Evolutionary conservation across 2,797 vertebrate species (phyloP).

Genomic region (Schizothorax lantsangensis): DNA sequence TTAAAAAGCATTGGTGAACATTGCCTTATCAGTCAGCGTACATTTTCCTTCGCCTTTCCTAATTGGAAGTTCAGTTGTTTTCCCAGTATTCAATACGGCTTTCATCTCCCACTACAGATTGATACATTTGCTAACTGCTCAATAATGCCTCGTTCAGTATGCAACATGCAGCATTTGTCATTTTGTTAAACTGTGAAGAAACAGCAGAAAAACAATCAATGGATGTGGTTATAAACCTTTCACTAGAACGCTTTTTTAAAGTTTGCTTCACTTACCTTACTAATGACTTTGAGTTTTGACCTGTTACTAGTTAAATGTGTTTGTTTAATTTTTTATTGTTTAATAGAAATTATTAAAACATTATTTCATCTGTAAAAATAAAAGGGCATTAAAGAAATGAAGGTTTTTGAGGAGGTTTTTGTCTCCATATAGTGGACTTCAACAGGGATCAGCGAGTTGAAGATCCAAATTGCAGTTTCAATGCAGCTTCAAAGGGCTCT

Average conservation of each 20-base stretch:
- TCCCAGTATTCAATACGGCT: neutral
- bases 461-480: neutral
- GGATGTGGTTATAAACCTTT: slow-evolving; percentile 16
- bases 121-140: slow-evolving; percentile 15
- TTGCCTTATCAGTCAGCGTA: slow-evolving; percentile 15
- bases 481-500: neutral
- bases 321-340: neutral
- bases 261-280: neutral
- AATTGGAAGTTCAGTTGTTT: slow-evolving; percentile 41
- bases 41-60: neutral
- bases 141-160: slow-evolving; percentile 20
- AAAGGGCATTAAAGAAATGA: neutral
- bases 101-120: slow-evolving; percentile 26
- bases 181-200: slow-evolving; percentile 39
- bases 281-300: slow-evolving; percentile 5
- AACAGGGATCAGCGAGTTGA: neutral
- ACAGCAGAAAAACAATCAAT: slow-evolving; percentile 19
- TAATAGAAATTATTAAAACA: neutral
- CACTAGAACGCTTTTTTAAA: neutral
- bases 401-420: neutral
- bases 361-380: neutral
- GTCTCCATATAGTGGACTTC: neutral
- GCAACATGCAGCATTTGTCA: slow-evolving; percentile 43
- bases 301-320: neutral
- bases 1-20: slow-evolving; percentile 17